Evolutionary conservation across 2,888 invertebrate genomes (phyloP).

Genomic region (Megaustenia siamemsis): DNA sequence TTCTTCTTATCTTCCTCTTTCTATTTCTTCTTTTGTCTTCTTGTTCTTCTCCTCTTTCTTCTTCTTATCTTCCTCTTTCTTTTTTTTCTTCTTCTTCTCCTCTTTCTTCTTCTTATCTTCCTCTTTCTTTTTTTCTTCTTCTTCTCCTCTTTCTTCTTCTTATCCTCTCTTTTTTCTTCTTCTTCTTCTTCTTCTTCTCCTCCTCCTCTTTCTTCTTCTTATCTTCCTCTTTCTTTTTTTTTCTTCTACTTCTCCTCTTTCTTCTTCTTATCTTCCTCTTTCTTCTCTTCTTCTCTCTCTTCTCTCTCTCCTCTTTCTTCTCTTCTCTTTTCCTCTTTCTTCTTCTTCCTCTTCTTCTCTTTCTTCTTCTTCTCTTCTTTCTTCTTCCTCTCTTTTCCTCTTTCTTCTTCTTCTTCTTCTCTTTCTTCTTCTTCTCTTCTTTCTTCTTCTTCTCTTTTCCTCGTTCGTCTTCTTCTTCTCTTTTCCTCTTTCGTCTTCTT

Average conservation of each 20-base stretch:
- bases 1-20: too few relatives aligned
- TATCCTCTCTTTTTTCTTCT: neutral
- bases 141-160: neutral
- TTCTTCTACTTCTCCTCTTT: neutral
- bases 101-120: neutral
- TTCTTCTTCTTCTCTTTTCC: too few relatives aligned
- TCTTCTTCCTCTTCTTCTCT: neutral
- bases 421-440: neutral
- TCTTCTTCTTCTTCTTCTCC: slow-evolving; percentile 8
- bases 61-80: neutral
- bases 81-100: neutral
- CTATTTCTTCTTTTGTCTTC: neutral
- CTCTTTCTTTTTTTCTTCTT: neutral
- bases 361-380: slow-evolving; percentile 3
- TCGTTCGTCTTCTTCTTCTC: too few relatives aligned
- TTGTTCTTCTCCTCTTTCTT: neutral
- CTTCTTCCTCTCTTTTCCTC: neutral
- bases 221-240: neutral
- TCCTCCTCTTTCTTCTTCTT: neutral
- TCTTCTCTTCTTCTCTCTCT: slow-evolving; percentile 4
- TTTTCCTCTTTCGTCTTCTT: neutral
- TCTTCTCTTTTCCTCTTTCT: too few relatives aligned
- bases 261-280: neutral
- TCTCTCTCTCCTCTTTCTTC: too few relatives aligned
- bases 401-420: neutral